These are phyloP conservation scores for Sebastes glaucus DNA, from an alignment of 2,797 vertebrate genomes.

Conservation along the genomic window DNA sequence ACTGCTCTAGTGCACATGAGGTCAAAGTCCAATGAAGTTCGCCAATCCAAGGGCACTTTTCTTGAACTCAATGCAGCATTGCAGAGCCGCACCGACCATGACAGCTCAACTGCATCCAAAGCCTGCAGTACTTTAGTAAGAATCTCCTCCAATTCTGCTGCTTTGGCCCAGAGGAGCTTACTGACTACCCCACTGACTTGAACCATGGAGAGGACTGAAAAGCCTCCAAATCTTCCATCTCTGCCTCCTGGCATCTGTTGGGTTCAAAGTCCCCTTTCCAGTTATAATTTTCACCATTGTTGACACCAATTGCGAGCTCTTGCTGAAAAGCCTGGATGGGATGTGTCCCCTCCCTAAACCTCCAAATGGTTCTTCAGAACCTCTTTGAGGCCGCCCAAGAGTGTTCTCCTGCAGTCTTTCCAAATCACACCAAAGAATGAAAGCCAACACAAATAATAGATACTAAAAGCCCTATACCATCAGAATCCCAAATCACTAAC, in stretches of 20 bases:
- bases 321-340: not conserved
- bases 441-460: not conserved
- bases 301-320: not conserved
- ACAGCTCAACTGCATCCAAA: not conserved
- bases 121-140: not conserved
- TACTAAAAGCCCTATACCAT: not conserved
- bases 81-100: not conserved
- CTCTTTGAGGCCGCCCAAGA: not conserved
- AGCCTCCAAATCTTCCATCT: not conserved
- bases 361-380: conserved; percentile 5
- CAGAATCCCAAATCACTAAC: not conserved
- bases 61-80: not conserved
- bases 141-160: not conserved
- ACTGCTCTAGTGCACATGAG: not conserved
- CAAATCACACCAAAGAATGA: not conserved
- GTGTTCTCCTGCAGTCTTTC: not conserved
- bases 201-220: conserved; percentile 8
- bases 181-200: not conserved
- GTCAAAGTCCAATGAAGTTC: not conserved
- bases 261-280: not conserved
- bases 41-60: not conserved
- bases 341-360: not conserved
- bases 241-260: not conserved
- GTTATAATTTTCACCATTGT: not conserved
- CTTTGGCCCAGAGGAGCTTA: not conserved